Percentiles rank a stretch among this genome's conserved stretches.
Evolutionary conservation across 2,888 invertebrate genomes (phyloP).

Genomic region (Pristionchus maxplancki): DNA sequence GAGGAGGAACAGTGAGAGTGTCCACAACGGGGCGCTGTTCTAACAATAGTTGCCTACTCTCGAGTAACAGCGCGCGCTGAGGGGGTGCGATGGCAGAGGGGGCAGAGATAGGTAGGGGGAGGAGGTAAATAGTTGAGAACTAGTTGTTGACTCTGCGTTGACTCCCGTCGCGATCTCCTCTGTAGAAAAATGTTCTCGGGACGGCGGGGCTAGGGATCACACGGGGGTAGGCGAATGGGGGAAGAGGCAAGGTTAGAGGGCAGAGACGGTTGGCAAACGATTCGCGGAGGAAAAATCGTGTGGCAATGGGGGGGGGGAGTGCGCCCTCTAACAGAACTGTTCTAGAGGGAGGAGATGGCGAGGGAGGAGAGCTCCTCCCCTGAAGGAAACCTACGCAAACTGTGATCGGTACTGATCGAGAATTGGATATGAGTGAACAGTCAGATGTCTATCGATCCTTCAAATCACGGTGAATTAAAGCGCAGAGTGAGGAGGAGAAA

Average conservation of each 20-base stretch:
- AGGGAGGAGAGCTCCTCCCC: conserved; percentile 2
- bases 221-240: neutral
- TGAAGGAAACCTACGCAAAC: neutral
- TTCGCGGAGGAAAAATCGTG: conserved; percentile 38
- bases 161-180: neutral
- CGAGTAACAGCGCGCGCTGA: neutral
- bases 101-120: conserved; percentile 16
- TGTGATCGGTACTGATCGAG: neutral
- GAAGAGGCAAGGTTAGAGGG: conserved; percentile 17
- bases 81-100: conserved; percentile 27
- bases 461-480: neutral
- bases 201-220: neutral
- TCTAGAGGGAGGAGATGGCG: neutral
- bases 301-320: conserved; percentile 30
- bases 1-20: neutral
- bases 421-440: neutral
- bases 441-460: no score
- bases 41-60: conserved; percentile 46
- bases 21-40: conserved; percentile 22
- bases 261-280: conserved; percentile 7
- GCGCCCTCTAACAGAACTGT: conserved; percentile 26
- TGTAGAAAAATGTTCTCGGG: neutral
- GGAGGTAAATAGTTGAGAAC: conserved; percentile 45
- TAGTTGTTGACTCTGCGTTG: conserved; percentile 37
- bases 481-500: neutral